These are phyloP conservation scores for Blennius ocellaris DNA, from an alignment of 2,113 vertebrate species.

Conservation along the genomic window DNA sequence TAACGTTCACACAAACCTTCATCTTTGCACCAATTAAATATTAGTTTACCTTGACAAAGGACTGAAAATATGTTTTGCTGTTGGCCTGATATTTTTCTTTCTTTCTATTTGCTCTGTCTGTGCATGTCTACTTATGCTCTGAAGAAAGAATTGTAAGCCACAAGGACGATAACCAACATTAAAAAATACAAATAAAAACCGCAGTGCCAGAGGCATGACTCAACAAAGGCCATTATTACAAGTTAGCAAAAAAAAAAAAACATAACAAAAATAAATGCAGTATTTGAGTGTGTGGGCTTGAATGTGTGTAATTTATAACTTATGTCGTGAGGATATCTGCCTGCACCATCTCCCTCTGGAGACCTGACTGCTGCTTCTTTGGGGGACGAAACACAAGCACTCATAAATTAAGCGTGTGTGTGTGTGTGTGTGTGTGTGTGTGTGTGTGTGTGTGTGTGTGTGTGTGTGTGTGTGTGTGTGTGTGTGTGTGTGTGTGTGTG, in stretches of 20 bases:
- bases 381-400: not conserved
- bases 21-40: no score
- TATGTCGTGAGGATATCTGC: not conserved
- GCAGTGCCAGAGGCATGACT: no score
- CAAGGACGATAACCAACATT: not conserved
- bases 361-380: not conserved
- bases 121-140: not conserved
- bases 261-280: no score
- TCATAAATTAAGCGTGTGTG: not conserved
- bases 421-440: not conserved
- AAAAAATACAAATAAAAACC: no score
- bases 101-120: not conserved
- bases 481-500: not conserved
- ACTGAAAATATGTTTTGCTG: no score
- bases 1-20: no score
- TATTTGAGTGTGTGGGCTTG: no score
- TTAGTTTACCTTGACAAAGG: no score
- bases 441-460: slow-evolving; percentile 8
- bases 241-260: not conserved
- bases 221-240: not conserved
- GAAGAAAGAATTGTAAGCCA: not conserved
- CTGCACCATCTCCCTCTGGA: not conserved
- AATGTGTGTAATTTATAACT: not conserved
- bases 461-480: not conserved
- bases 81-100: not conserved